Evolutionary conservation across 92 coral and sea anemone genomes (phyloP).

Genomic region (Bergia sp.): DNA sequence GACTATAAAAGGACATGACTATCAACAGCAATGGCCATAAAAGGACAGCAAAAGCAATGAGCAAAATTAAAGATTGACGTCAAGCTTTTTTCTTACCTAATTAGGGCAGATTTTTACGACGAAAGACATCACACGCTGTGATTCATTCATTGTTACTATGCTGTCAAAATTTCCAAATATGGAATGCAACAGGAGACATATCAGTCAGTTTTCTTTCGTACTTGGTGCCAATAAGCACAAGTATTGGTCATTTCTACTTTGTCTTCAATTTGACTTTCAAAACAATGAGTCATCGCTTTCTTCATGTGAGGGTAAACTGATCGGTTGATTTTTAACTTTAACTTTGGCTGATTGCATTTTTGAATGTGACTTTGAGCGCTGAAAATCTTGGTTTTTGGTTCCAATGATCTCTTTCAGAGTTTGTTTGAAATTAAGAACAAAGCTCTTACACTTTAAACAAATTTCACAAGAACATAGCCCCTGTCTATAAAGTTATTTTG

Average conservation of each 20-base stretch:
- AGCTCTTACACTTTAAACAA: neutral
- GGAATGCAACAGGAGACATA: neutral
- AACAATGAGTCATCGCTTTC: neutral
- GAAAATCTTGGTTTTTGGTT: neutral
- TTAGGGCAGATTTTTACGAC: too few relatives aligned
- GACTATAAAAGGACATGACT: too few relatives aligned
- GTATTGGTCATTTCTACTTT: neutral
- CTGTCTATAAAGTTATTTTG: too few relatives aligned
- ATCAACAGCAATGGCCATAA: neutral
- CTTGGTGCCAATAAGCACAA: neutral
- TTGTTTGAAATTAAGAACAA: neutral
- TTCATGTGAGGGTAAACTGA: neutral
- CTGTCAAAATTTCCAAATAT: neutral
- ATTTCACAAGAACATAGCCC: too few relatives aligned
- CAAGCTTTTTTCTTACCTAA: neutral
- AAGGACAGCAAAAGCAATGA: neutral
- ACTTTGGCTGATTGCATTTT: neutral
- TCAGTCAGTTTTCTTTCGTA: too few relatives aligned
- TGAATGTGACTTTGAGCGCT: neutral
- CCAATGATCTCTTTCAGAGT: neutral
- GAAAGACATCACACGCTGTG: neutral
- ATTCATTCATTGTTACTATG: too few relatives aligned
- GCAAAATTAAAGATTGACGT: neutral
- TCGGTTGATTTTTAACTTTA: neutral
- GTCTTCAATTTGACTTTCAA: neutral